Evolutionary conservation across 2,797 vertebrate species (phyloP), one percentile per base, ranked within the genome.

Genomic region (Platalea minor): DNA sequence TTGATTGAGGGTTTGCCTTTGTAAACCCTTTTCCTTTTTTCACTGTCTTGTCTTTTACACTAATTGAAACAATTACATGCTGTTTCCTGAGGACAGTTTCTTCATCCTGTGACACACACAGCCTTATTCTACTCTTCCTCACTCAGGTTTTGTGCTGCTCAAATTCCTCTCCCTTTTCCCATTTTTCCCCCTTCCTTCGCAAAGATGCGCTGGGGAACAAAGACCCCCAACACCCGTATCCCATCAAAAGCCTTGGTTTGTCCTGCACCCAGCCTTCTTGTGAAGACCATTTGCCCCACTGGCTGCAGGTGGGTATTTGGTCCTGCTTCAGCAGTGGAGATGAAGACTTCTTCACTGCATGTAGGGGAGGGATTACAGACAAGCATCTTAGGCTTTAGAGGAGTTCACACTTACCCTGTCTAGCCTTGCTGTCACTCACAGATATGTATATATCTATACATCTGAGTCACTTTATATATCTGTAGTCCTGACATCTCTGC

Each of bases 141-240:
- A 10, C 53, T 59, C 45, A 29, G 21, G 10, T 74, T 94, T 85
- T 87, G 18, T 31, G 80, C 46, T n/a, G 31, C 51, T 85, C 23
- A 24, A 3, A 28, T 73, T 87, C 41, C 46, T 85, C 45, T 87
- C 33, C 5, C 4, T 54, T 90, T 84, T 79, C 18, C 20, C 7
- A 14, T 53, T 78, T 72, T 57, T 2, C 4, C 46, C 29, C 7
- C 7, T 80, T 91, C 39, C 13, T 88, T 93, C 19, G 1, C 48
- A 41, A 65, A 60, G 33, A 51, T 4, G 5, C 0, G 0, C 57
- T 41, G 48, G 35, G 33, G 15, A 67, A 20, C 29, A 37, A 24
- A 54, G 57, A 57, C 10, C 13, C n/a, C n/a, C 28, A 61, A 0
- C 8, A 25, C 20, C 18, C 1, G 0, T 45, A 39, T 8, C 48